These are phyloP conservation scores for Trochalopteron elliotii DNA, from an alignment of 2,113 vertebrate genomes.

Conservation along the genomic window DNA sequence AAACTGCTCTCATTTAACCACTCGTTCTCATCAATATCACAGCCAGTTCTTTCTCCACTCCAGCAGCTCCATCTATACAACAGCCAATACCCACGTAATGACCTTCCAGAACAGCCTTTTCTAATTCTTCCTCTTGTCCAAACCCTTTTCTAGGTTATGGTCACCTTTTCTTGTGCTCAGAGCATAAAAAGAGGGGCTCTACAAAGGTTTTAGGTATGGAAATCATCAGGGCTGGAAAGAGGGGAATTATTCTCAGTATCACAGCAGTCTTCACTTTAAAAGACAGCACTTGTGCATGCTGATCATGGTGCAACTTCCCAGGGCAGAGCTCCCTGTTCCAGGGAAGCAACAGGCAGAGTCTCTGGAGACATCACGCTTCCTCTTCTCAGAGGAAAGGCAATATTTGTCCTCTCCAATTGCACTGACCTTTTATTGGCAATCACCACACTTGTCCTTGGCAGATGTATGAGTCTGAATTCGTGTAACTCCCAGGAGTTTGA, in stretches of 20 bases:
- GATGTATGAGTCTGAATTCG: background rate
- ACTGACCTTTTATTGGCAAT: conserved; percentile 23
- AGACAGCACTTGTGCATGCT: background rate
- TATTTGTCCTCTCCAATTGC: background rate
- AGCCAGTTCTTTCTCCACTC: conserved; percentile 30
- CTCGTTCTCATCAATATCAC: conserved; percentile 28
- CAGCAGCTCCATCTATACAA: background rate
- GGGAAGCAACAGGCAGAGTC: background rate
- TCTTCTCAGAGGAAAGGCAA: background rate
- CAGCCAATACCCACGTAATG: conserved; percentile 26
- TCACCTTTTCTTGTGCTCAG: background rate
- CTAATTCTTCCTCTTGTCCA: background rate
- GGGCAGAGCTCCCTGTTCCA: background rate
- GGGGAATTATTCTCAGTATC: background rate
- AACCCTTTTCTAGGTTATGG: background rate
- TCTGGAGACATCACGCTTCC: background rate
- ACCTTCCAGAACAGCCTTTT: conserved; percentile 4
- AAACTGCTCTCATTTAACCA: conserved; percentile 54
- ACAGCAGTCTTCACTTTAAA: background rate
- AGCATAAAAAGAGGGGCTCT: background rate
- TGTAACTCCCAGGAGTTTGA: background rate
- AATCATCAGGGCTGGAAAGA: background rate
- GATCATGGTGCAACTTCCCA: background rate
- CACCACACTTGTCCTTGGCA: background rate
- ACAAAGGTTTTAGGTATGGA: background rate